phyloP scores from a whole-genome alignment of 2,797 vertebrate species.

The Merluccius polli region DNA sequence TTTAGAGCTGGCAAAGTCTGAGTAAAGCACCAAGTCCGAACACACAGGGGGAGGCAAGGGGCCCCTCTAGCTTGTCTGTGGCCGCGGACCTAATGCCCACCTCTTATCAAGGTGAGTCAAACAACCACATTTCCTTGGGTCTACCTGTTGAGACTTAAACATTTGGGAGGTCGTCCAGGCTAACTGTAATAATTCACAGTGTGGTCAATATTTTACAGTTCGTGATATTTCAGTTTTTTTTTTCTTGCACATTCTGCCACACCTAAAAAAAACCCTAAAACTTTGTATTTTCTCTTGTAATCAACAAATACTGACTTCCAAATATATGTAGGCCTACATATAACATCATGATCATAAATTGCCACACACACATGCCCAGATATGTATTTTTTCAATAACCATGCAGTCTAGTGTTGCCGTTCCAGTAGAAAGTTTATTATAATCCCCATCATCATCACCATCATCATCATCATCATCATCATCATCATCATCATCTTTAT shows the following conservation, averaged over 20 bases:
- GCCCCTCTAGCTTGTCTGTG: conserved; percentile 78
- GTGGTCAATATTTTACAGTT: neutral
- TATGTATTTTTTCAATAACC: conserved; percentile 9
- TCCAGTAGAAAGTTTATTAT: conserved; percentile 98
- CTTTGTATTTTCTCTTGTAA: neutral
- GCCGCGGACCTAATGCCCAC: conserved; percentile 65
- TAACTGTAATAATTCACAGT: conserved; percentile 5
- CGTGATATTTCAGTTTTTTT: neutral
- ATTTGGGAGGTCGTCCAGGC: neutral
- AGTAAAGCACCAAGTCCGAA: conserved; percentile 72
- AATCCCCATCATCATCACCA: conserved; percentile 48
- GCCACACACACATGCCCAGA: neutral
- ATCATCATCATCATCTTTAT: conserved; percentile 39
- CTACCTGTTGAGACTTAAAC: conserved; percentile 63
- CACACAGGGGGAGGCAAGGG: conserved; percentile 68
- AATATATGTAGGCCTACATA: neutral
- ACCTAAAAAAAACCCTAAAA: neutral
- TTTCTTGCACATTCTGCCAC: neutral
- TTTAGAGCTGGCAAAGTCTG: conserved; percentile 94
- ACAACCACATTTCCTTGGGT: conserved; percentile 53
- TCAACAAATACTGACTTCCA: neutral
- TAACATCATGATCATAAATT: neutral
- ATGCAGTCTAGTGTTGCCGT: conserved; percentile 52
- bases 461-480: conserved; percentile 44
- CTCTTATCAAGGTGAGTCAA: conserved; percentile 84